A percentile compares a stretch with the other conserved stretches of the same genome.
phyloP scores from a whole-genome alignment of 2,113 vertebrate species.

The Drymodes brunneopygia region DNA sequence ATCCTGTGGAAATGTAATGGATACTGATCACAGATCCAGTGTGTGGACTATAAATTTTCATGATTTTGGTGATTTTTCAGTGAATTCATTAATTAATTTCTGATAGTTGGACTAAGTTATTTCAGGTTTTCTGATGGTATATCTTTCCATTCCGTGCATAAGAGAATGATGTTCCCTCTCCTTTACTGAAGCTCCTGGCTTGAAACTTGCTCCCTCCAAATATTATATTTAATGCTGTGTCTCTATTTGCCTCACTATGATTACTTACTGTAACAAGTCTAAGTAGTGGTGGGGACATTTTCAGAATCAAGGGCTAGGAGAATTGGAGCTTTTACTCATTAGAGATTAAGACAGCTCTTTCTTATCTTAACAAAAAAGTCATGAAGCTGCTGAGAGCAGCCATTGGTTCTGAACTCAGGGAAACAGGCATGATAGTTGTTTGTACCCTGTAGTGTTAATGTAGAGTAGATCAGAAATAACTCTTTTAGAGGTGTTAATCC shows the following conservation, averaged over 20 bases:
- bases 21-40: neutral
- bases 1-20: neutral
- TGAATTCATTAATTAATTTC: neutral
- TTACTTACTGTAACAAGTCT: neutral
- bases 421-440: neutral
- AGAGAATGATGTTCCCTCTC: rapidly evolving
- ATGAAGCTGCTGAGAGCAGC: neutral
- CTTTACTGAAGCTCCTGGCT: neutral
- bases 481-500: neutral
- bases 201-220: neutral
- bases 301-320: neutral
- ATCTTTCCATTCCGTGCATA: neutral
- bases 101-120: neutral
- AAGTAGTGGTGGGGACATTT: neutral
- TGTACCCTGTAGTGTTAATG: neutral
- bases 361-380: neutral
- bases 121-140: neutral
- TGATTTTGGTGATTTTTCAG: neutral
- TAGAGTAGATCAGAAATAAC: neutral
- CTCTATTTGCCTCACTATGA: neutral
- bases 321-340: neutral
- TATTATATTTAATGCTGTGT: neutral
- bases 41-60: neutral
- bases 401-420: neutral
- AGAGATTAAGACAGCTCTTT: neutral